Conservation (phyloP, 2,888 invertebrate genomes). For the Emmelina monodactyla region DNA sequence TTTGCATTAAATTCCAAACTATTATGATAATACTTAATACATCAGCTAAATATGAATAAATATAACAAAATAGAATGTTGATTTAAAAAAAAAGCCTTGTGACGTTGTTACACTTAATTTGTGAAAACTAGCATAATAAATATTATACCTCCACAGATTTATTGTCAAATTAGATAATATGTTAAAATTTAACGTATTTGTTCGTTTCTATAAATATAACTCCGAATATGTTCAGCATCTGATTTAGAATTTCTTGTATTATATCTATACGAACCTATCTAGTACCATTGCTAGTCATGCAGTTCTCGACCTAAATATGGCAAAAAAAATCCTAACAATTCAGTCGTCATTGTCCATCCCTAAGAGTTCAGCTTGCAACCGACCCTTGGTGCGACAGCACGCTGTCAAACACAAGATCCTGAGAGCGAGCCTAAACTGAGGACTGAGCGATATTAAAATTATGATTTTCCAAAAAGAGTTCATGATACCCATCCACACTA, state of each 20-base stretch:
- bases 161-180: too few species aligned
- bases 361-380: slow-evolving; percentile 84
- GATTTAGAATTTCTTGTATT: not conserved
- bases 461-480: slow-evolving; percentile 97
- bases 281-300: not conserved
- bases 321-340: slow-evolving; percentile 28
- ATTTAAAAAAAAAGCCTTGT: too few species aligned
- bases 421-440: slow-evolving; percentile 90
- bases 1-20: too few species aligned
- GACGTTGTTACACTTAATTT: too few species aligned
- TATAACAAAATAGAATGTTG: too few species aligned
- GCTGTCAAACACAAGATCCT: slow-evolving; percentile 87
- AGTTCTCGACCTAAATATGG: not conserved
- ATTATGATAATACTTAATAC: too few species aligned
- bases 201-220: too few species aligned
- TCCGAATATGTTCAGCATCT: too few species aligned
- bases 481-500: slow-evolving; percentile 94
- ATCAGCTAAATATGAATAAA: too few species aligned
- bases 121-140: too few species aligned
- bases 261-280: not conserved
- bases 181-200: too few species aligned
- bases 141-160: too few species aligned
- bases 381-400: slow-evolving; percentile 85
- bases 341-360: slow-evolving; percentile 89
- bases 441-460: slow-evolving; percentile 87